A percentile compares a stretch with the other conserved stretches of the same genome.
phyloP scores from a whole-genome alignment of 2,888 invertebrate genomes.

The Agrypnus murinus region DNA sequence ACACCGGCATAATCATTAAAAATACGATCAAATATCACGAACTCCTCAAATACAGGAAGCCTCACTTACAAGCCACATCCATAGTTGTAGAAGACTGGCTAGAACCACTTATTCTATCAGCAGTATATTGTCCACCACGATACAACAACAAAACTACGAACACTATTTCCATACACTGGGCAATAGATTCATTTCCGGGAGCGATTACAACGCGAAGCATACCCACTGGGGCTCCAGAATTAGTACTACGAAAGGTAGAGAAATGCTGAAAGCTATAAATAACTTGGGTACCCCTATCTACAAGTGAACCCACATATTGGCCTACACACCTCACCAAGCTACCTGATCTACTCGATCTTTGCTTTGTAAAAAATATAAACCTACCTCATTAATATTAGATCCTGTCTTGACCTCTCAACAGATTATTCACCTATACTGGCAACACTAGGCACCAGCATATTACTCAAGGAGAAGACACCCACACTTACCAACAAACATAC shows the following conservation, averaged over 20 bases:
- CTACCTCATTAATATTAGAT: constrained; percentile 44
- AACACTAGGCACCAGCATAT: constrained; percentile 47
- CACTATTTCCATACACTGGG: constrained; percentile 49
- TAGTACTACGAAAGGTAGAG: constrained; percentile 46
- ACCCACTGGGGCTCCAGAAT: constrained; percentile 53
- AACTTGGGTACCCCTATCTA: constrained; percentile 39
- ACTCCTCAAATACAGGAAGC: constrained; percentile 35
- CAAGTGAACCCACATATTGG: constrained; percentile 59
- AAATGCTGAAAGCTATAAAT: constrained; percentile 36
- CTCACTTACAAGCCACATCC: background rate
- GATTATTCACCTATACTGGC: constrained; percentile 56
- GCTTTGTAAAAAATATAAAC: constrained; percentile 52
- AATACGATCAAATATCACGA: constrained; percentile 36
- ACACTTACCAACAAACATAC: constrained; percentile 44
- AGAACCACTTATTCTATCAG: constrained; percentile 18
- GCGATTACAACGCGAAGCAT: no score
- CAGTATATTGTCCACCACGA: constrained; percentile 45
- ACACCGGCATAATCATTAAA: constrained; percentile 34
- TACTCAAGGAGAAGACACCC: constrained; percentile 45
- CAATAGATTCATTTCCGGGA: no score
- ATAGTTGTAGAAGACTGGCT: background rate
- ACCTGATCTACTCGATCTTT: constrained; percentile 58
- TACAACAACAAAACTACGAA: constrained; percentile 48
- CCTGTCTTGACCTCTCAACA: no score
- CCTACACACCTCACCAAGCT: constrained; percentile 54